phyloP scores from a whole-genome alignment of 2,113 vertebrate genomes.

The Phainopepla nitens region DNA sequence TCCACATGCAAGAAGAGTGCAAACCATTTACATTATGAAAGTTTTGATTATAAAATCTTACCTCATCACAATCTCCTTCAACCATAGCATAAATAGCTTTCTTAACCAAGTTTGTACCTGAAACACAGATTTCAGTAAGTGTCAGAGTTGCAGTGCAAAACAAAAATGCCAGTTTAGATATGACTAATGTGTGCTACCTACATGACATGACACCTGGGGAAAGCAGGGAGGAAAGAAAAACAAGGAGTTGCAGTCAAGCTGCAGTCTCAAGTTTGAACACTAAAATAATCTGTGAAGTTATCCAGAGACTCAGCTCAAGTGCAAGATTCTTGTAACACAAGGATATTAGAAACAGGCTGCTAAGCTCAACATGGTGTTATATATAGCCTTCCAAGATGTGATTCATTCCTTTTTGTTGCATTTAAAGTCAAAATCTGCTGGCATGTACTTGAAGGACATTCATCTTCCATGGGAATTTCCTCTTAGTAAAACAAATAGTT shows the following conservation, averaged over 20 bases:
- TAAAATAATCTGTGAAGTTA: neutral
- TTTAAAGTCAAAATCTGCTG: constrained; percentile 49
- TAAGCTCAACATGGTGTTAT: constrained; percentile 40
- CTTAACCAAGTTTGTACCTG: constrained; percentile 99
- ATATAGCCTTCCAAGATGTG: constrained; percentile 49
- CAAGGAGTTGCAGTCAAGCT: constrained; percentile 1
- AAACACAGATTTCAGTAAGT: constrained; percentile 65
- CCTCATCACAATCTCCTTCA: constrained; percentile 99
- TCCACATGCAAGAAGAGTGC: neutral
- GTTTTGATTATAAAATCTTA: constrained; percentile 70
- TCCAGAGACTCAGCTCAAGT: constrained; percentile 27
- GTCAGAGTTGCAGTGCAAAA: constrained; percentile 30
- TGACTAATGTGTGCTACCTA: neutral
- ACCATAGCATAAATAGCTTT: constrained; percentile 99
- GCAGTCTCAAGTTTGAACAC: neutral
- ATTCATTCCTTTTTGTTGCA: constrained; percentile 50
- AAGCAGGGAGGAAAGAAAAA: neutral
- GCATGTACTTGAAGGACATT: constrained; percentile 46
- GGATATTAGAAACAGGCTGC: constrained; percentile 53
- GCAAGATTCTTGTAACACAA: constrained; percentile 22
- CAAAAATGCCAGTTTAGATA: neutral
- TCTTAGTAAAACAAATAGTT: constrained; percentile 46
- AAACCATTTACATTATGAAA: constrained; percentile 6
- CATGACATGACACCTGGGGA: neutral
- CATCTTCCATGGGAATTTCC: constrained; percentile 56